Percentiles rank a stretch among this genome's conserved stretches.
Evolutionary conservation across 1,140 invertebrate genomes (phyloP).

Genomic region (Drosophila pallidifrons): DNA sequence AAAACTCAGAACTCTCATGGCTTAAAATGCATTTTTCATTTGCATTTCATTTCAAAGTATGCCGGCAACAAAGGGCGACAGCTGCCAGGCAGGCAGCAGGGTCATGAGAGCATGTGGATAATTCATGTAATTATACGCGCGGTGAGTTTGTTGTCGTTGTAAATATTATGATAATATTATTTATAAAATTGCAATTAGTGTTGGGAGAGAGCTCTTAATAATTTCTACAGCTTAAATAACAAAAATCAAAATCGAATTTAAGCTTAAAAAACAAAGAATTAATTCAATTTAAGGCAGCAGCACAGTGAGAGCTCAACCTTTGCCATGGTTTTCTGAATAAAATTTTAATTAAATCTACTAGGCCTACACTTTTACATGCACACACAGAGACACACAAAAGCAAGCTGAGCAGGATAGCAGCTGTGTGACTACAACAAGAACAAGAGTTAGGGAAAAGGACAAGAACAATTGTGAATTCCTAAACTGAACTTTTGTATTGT

Average conservation of each 20-base stretch:
- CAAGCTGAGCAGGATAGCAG: constrained; percentile 41
- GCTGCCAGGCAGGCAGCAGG: not conserved
- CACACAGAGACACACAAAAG: constrained; percentile 11
- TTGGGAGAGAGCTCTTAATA: constrained; percentile 1
- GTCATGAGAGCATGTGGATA: constrained; percentile 28
- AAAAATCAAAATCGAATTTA: constrained; percentile 11
- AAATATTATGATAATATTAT: constrained; percentile 28
- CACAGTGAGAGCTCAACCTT: constrained; percentile 35
- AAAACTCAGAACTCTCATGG: constrained; percentile 6
- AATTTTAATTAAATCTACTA: constrained; percentile 80
- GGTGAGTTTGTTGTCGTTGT: constrained; percentile 1
- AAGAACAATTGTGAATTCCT: constrained; percentile 46
- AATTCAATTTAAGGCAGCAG: constrained; percentile 40
- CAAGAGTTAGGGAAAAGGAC: constrained; percentile 40
- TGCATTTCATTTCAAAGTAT: constrained; percentile 28
- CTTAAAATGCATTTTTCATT: constrained; percentile 38
- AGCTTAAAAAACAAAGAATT: constrained; percentile 27
- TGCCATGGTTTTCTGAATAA: constrained; percentile 54
- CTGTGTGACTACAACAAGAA: constrained; percentile 60
- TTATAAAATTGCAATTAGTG: constrained; percentile 37
- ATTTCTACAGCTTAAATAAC: not conserved
- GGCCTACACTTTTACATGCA: constrained; percentile 45
- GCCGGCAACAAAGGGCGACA: not conserved
- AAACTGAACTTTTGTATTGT: constrained; percentile 43
- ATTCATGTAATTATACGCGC: constrained; percentile 35